phyloP scores from a whole-genome alignment of 2,888 invertebrate species.

The Nymphalis c-album region DNA sequence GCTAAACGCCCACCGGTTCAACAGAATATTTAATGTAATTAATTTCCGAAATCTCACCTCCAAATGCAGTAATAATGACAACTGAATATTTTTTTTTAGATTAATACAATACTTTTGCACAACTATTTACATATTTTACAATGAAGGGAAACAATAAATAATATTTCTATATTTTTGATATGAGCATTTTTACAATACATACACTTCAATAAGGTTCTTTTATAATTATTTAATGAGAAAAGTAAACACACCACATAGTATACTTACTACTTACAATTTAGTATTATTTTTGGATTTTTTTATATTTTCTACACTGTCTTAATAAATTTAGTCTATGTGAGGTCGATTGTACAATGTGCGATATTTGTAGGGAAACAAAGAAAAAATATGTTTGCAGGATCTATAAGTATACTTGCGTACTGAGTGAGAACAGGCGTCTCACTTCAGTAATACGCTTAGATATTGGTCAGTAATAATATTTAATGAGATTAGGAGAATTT shows the following conservation, averaged over 20 bases:
- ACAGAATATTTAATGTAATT: not conserved
- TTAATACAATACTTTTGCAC: conserved; percentile 49
- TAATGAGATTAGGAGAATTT: not conserved
- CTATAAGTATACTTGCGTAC: conserved; percentile 14
- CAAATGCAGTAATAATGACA: conserved; percentile 28
- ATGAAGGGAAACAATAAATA: conserved; percentile 72
- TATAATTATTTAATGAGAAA: conserved; percentile 14
- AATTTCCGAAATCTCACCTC: conserved; percentile 8
- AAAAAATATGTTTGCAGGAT: not conserved
- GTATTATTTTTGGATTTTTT: conserved; percentile 25
- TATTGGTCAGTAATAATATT: conserved; percentile 1
- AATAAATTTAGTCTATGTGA: conserved; percentile 9
- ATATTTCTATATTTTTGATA: conserved; percentile 76
- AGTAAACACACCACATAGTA: conserved; percentile 22
- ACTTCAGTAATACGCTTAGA: conserved; percentile 13
- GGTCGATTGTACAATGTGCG: conserved; percentile 9
- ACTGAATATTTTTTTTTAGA: not conserved
- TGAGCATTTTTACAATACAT: conserved; percentile 70
- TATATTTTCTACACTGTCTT: conserved; percentile 21
- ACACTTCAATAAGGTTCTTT: conserved; percentile 15
- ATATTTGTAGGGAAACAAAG: not conserved
- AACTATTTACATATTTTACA: conserved; percentile 80
- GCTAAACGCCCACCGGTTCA: not conserved
- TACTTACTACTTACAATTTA: conserved; percentile 25
- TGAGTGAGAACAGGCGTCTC: conserved; percentile 22